Evolutionary conservation across 37 sponge, comb jelly and placozoan species (phyloP).

Genomic region (Mnemiopsis leidyi): DNA sequence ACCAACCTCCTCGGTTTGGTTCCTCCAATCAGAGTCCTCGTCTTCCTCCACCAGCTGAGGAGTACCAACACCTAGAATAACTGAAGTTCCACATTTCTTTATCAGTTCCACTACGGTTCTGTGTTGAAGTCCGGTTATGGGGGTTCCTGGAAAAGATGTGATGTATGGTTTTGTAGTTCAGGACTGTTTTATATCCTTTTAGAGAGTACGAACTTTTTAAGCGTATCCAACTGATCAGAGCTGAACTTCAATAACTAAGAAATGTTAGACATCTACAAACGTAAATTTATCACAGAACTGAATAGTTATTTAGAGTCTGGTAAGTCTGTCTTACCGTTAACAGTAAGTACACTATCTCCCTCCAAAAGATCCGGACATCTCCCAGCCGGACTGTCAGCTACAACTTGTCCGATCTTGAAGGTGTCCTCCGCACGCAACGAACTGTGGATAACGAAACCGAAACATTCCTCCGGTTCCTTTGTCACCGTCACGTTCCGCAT

Average conservation of each 20-base stretch:
- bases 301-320: too few species aligned
- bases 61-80: constrained; percentile 63
- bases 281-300: too few species aligned
- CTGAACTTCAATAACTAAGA: too few species aligned
- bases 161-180: too few species aligned
- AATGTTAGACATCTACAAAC: too few species aligned
- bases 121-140: constrained; percentile 78
- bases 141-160: constrained; percentile 46
- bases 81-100: constrained; percentile 76
- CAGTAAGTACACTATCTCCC: constrained; percentile 84
- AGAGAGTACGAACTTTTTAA: too few species aligned
- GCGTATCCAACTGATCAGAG: too few species aligned
- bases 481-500: constrained; percentile 51
- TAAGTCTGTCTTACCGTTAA: constrained; percentile 79
- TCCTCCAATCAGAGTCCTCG: neutral
- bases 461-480: constrained; percentile 33
- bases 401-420: constrained; percentile 65
- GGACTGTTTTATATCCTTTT: too few species aligned
- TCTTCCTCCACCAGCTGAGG: constrained; percentile 51
- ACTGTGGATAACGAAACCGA: constrained; percentile 51
- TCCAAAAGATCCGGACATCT: constrained; percentile 71
- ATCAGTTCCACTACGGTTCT: constrained; percentile 75
- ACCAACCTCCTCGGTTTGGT: constrained; percentile 36
- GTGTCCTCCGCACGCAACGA: constrained; percentile 52
- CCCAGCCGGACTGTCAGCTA: constrained; percentile 87